phyloP scores from a whole-genome alignment of 2,113 vertebrate genomes.

The Eretmodus cyanostictus region DNA sequence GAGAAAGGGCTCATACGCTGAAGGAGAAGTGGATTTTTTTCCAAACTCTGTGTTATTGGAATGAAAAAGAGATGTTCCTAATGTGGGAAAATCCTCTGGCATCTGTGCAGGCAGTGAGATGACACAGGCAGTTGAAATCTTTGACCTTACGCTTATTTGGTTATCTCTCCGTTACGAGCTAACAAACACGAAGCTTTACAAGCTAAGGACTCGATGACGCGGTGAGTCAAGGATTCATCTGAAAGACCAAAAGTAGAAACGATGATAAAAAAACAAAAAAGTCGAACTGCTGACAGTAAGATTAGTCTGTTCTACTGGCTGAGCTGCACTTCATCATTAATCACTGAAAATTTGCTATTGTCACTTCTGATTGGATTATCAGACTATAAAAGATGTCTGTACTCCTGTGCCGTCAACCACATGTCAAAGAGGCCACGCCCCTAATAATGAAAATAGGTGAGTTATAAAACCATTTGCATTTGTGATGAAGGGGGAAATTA shows the following conservation, averaged over 20 bases:
- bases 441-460: neutral
- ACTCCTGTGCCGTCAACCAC: neutral
- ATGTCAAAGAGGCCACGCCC: neutral
- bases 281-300: neutral
- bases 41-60: neutral
- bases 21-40: neutral
- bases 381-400: neutral
- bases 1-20: neutral
- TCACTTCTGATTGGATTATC: neutral
- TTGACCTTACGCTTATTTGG: neutral
- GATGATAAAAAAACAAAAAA: neutral
- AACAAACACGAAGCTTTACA: neutral
- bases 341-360: neutral
- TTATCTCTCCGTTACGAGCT: neutral
- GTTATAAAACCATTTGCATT: neutral
- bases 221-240: neutral
- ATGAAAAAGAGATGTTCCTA: neutral
- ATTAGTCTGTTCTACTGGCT: neutral
- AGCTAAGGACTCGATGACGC: neutral
- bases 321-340: neutral
- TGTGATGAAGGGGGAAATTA: neutral
- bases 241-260: neutral
- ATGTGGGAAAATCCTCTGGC: neutral
- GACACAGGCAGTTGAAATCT: neutral
- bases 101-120: neutral